These are phyloP conservation scores for Ceyx cyanopectus DNA, from an alignment of 2,113 vertebrate species.

Conservation along the genomic window DNA sequence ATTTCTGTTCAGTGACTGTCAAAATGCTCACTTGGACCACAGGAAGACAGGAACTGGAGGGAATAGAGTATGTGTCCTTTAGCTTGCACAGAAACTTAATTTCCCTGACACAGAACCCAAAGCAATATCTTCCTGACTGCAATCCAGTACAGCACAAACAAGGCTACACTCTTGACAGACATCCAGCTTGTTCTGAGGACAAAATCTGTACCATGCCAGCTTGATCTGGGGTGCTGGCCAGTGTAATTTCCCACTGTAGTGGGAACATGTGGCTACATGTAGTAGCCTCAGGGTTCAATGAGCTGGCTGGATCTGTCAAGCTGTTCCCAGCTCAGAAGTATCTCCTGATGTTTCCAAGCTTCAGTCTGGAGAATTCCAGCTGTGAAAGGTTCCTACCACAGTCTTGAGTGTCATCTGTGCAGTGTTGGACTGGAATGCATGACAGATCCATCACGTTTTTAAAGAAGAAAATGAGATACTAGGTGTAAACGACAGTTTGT, in stretches of 20 bases:
- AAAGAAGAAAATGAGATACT: neutral
- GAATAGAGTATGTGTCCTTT: neutral
- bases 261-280: neutral
- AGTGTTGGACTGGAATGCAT: neutral
- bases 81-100: neutral
- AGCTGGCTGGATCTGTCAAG: neutral
- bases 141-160: neutral
- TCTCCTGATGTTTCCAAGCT: neutral
- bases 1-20: neutral
- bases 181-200: neutral
- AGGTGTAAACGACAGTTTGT: neutral
- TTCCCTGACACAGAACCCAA: neutral
- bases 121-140: neutral
- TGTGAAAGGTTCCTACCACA: constrained; percentile 10
- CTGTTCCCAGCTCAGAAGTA: neutral
- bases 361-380: constrained; percentile 20
- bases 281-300: neutral
- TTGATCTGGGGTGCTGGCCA: neutral
- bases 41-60: neutral
- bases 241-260: neutral
- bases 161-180: neutral
- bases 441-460: neutral
- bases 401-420: neutral
- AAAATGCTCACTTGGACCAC: neutral
- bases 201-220: neutral